Evolutionary conservation across 2,113 vertebrate genomes (phyloP).

Genomic region (Nanorana parkeri): DNA sequence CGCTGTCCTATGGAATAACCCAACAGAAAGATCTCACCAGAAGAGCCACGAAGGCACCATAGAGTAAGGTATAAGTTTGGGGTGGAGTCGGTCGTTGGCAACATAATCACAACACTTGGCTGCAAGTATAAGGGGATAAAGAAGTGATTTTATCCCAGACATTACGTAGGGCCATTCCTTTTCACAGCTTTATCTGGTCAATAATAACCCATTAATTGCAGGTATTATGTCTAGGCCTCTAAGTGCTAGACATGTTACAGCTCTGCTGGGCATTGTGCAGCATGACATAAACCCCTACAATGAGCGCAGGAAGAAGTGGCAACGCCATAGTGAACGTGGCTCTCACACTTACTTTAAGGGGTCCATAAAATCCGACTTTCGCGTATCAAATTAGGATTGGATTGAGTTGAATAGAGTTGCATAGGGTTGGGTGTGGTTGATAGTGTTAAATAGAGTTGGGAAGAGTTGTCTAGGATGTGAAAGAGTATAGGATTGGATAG

Average conservation of each 20-base stretch:
- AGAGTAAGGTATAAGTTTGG: too few relatives aligned
- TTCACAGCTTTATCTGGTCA: background rate
- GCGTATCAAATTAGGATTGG: conserved; percentile 22
- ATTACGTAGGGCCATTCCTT: background rate
- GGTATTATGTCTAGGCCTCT: conserved; percentile 3
- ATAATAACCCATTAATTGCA: background rate
- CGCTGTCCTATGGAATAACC: too few relatives aligned
- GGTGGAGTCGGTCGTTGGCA: too few relatives aligned
- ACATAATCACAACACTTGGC: too few relatives aligned
- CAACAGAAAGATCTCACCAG: too few relatives aligned
- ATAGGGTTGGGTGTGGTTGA: too few relatives aligned
- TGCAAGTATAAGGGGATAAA: background rate
- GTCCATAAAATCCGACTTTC: background rate
- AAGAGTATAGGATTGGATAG: too few relatives aligned
- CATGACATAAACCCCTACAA: background rate
- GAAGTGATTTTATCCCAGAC: background rate
- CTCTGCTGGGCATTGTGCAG: conserved; percentile 8
- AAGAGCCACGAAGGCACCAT: too few relatives aligned
- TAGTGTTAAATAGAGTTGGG: too few relatives aligned
- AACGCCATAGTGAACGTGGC: conserved; percentile 14
- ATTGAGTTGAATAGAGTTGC: too few relatives aligned
- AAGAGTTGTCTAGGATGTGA: too few relatives aligned
- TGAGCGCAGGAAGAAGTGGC: background rate
- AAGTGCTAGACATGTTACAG: conserved; percentile 18
- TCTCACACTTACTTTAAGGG: conserved; percentile 25